Evolutionary conservation across 2,113 vertebrate species (phyloP), one percentile per base, ranked within the genome.

Genomic region (Clarias macrocephalus): DNA sequence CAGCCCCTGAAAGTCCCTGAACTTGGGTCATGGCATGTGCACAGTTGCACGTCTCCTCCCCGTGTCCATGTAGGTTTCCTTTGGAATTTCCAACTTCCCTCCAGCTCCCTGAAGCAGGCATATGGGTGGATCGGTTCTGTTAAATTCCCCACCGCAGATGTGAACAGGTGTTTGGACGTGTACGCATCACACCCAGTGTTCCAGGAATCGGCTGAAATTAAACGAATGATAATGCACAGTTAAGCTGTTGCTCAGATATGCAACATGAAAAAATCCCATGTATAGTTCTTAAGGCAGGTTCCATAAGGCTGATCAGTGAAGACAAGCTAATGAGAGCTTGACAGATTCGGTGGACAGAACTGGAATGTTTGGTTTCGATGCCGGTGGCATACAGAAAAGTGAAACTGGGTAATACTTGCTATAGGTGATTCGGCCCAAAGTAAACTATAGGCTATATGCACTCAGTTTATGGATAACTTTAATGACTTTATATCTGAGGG

Each of bases 331-430:
- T 54, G 1, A 52, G 3, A 23, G 3, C 1, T 25, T 52, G 37
- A 76, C 21, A 52, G 16, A 72, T 33, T 37, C 37, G 68, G 52
- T 77, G 48, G 6, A 56, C 23, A 77, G 23, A 77, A 77, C 82
- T 23, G 65, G 48, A 54, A 56, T 83, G 82, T 52, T 30, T 68
- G 82, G 65, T 83, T 83, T 83, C n/a, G 65, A 83, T 83, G 82
- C 82, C 63, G 28, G 42, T 83, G 65, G 65, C 82, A 56, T 21
- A 30, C 48, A 30, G 65, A 30, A 70, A 56, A 70, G 48, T 70
- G 48, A 68, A 70, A 70, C 3, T 70, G 65, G 70, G 82, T 54
- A 83, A 70, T 25, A 28, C 23, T 83, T 65, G 81, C 81, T 52
- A 4, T 42, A 83, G 16, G 65, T 23, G 15, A 28, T 83, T 30